A percentile compares a stretch with the other conserved stretches of the same genome.
Conservation (phyloP, 2,797 vertebrate species). For the Scomberomorus guttatus region DNA sequence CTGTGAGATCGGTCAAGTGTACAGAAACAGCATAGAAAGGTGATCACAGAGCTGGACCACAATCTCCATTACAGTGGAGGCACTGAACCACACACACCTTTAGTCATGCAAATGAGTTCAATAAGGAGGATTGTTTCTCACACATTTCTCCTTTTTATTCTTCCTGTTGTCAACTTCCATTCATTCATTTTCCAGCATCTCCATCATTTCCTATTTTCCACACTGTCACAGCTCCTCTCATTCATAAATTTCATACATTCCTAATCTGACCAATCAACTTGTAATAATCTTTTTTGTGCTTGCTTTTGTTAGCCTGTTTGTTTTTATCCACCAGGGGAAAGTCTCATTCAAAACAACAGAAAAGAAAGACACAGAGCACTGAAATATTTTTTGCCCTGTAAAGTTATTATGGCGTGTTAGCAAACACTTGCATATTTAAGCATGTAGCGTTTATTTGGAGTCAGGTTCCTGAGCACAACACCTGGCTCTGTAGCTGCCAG, state of each 20-base stretch:
- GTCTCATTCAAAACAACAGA: background rate
- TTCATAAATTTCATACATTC: background rate
- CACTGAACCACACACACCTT: background rate
- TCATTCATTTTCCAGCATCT: background rate
- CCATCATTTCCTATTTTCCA: constrained; percentile 1
- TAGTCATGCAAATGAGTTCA: constrained; percentile 2
- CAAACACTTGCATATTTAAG: background rate
- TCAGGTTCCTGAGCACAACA: background rate
- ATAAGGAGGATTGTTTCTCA: background rate
- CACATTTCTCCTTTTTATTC: background rate
- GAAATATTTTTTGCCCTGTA: background rate
- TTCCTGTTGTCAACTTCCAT: background rate
- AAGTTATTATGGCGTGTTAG: background rate
- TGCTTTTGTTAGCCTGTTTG: background rate
- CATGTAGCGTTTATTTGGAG: background rate
- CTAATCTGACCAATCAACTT: background rate
- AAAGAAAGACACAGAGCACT: background rate
- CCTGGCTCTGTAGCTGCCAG: background rate
- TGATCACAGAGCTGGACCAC: background rate
- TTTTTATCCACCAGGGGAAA: background rate
- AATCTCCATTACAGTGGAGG: background rate
- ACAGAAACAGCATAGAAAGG: background rate
- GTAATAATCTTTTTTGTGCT: background rate
- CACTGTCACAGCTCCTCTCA: background rate
- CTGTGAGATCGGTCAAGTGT: background rate